phyloP scores from a whole-genome alignment of 2,113 vertebrate species.

The Arvicanthis niloticus region DNA sequence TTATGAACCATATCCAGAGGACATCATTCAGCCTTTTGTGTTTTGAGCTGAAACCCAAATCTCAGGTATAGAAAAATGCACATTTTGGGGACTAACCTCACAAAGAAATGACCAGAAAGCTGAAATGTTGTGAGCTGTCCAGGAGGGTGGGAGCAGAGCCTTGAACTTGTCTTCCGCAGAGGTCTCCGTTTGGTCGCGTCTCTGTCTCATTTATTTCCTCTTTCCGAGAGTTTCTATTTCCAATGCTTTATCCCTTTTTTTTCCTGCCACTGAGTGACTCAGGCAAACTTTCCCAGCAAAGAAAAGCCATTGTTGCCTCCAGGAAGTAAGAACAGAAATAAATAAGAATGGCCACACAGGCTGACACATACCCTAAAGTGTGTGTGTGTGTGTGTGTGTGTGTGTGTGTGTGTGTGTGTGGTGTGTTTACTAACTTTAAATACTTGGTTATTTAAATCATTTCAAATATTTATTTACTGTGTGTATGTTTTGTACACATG shows the following conservation, averaged over 20 bases:
- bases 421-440: neutral
- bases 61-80: neutral
- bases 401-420: neutral
- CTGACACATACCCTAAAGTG: neutral
- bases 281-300: conserved; percentile 31
- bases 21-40: neutral
- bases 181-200: neutral
- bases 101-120: neutral
- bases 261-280: neutral
- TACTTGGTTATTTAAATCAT: neutral
- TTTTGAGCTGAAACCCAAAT: conserved; percentile 31
- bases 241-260: neutral
- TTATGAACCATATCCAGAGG: neutral
- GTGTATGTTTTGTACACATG: neutral
- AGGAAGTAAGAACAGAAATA: neutral
- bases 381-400: no score
- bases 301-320: conserved; percentile 46
- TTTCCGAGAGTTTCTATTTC: neutral
- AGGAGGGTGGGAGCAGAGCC: neutral
- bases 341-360: neutral
- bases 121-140: neutral
- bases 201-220: neutral
- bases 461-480: neutral
- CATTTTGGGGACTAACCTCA: neutral
- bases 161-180: neutral